Evolutionary conservation across 2,113 vertebrate species (phyloP).

Genomic region (Vidua macroura): DNA sequence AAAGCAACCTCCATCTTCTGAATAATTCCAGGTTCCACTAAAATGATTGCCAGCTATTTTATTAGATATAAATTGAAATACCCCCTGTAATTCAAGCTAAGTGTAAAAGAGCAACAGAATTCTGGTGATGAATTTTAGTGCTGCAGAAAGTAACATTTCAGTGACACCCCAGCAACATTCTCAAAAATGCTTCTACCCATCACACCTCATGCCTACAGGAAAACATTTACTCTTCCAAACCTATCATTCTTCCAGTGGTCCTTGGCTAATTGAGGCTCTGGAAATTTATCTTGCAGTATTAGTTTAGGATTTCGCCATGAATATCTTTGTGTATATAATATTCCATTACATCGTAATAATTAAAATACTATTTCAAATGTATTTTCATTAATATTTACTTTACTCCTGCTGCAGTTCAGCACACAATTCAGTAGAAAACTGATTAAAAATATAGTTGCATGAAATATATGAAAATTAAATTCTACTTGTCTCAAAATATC

Average conservation of each 20-base stretch:
- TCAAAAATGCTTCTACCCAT: not conserved
- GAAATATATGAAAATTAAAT: constrained; percentile 19
- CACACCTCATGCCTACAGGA: not conserved
- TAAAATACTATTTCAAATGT: not conserved
- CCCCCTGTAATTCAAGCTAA: not conserved
- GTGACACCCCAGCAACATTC: not conserved
- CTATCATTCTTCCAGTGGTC: not conserved
- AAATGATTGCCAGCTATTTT: not conserved
- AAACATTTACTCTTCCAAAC: not conserved
- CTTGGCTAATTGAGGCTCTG: not conserved
- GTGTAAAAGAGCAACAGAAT: not conserved
- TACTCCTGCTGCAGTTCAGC: not conserved
- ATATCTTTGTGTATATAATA: not conserved
- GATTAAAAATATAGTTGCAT: not conserved
- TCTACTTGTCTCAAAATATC: not conserved
- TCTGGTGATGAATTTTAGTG: not conserved
- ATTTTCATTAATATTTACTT: constrained; percentile 22
- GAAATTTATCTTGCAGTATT: not conserved
- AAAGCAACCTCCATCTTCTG: not conserved
- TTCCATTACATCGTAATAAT: not conserved
- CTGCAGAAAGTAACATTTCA: not conserved
- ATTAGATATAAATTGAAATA: not conserved
- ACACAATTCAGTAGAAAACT: not conserved
- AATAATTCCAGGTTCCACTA: not conserved
- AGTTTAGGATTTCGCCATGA: not conserved